A percentile compares a stretch with the other conserved stretches of the same genome.
Conservation (phyloP, 2,113 vertebrate species). For the Holacanthus passer region DNA sequence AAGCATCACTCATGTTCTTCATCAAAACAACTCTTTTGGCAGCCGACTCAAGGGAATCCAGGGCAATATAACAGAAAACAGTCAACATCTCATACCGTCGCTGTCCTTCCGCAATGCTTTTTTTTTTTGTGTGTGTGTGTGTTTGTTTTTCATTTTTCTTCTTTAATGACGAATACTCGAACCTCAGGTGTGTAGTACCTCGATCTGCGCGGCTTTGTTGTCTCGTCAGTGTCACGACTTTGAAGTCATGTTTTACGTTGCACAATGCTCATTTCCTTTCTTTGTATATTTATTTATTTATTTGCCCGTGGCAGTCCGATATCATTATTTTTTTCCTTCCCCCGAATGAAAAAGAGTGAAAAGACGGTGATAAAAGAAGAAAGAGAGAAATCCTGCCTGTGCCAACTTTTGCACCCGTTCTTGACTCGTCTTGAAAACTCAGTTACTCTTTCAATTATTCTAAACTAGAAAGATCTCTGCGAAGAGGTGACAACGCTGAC, state of each 20-base stretch:
- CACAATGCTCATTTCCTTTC: constrained; percentile 61
- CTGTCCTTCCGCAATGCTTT: constrained; percentile 53
- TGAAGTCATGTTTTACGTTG: constrained; percentile 74
- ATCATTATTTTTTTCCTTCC: constrained; percentile 63
- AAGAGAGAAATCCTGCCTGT: constrained; percentile 26
- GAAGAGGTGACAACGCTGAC: constrained; percentile 78
- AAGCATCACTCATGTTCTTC: constrained; percentile 69
- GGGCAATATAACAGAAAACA: constrained; percentile 69
- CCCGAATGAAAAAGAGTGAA: constrained; percentile 51
- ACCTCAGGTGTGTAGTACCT: constrained; percentile 72
- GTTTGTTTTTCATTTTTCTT: constrained; percentile 65
- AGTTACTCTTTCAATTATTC: constrained; percentile 85
- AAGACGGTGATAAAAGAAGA: constrained; percentile 57
- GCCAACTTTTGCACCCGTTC: constrained; percentile 50
- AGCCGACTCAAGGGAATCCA: constrained; percentile 68
- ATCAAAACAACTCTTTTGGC: constrained; percentile 72
- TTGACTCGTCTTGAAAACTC: constrained; percentile 66
- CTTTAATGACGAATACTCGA: constrained; percentile 71
- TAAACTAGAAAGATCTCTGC: constrained; percentile 73
- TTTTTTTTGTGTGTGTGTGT: constrained; percentile 16
- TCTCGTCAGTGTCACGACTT: constrained; percentile 74
- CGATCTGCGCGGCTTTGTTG: constrained; percentile 75
- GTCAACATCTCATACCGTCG: constrained; percentile 67
- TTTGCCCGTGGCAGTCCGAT: constrained; percentile 61
- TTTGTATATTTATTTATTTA: constrained; percentile 61